A percentile compares a stretch with the other conserved stretches of the same genome.
Evolutionary conservation across 2,888 invertebrate genomes (phyloP).

Genomic region (Rotaria macrura): DNA sequence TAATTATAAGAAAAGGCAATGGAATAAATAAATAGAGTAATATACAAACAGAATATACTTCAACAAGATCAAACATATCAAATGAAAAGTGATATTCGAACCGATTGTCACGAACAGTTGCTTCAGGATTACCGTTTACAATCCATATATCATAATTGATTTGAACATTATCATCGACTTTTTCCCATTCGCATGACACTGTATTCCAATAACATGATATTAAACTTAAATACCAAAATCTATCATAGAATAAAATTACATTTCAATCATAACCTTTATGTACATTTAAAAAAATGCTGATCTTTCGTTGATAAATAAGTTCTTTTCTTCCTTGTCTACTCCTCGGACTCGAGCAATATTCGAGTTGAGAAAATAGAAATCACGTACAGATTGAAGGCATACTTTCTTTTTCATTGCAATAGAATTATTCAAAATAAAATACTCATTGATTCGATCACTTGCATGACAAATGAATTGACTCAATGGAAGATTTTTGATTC

Average conservation of each 20-base stretch:
- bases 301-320: no score
- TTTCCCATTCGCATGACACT: conserved; percentile 45
- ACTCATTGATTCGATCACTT: no score
- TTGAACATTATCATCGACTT: conserved; percentile 36
- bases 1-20: conserved; percentile 24
- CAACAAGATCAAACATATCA: conserved; percentile 72
- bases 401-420: no score
- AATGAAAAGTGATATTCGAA: conserved; percentile 89
- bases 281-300: not conserved
- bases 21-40: conserved; percentile 55
- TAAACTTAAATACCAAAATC: conserved; percentile 89
- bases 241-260: conserved; percentile 43
- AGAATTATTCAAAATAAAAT: no score
- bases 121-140: conserved; percentile 86
- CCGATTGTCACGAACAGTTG: conserved; percentile 61
- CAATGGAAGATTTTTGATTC: no score
- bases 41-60: conserved; percentile 77
- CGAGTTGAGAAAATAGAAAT: no score
- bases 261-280: not conserved
- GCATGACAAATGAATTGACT: no score
- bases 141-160: conserved; percentile 82
- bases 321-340: no score
- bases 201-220: conserved; percentile 70
- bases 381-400: no score
- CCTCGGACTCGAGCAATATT: no score